Evolutionary conservation across 2,797 vertebrate genomes (phyloP).

Genomic region (Coluber constrictor): DNA sequence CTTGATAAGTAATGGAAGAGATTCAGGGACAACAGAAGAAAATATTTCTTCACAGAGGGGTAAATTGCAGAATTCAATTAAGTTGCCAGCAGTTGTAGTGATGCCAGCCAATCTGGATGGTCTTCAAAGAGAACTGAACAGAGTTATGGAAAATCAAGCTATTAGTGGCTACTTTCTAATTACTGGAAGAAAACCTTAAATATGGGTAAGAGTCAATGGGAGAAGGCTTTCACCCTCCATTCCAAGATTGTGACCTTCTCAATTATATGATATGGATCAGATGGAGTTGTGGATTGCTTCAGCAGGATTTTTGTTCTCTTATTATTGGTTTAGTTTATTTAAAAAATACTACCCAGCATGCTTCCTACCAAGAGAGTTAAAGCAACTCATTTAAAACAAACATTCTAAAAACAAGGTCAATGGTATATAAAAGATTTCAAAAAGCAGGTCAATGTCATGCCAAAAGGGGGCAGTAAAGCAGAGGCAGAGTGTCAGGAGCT

Average conservation of each 20-base stretch:
- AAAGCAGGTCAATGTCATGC: background rate
- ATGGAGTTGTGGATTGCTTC: background rate
- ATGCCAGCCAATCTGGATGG: background rate
- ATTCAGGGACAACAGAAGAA: background rate
- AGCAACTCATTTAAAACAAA: background rate
- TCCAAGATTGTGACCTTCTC: background rate
- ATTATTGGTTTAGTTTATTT: background rate
- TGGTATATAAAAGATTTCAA: background rate
- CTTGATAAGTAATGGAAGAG: background rate
- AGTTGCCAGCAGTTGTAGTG: background rate
- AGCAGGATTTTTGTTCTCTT: background rate
- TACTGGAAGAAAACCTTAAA: background rate
- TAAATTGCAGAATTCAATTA: background rate
- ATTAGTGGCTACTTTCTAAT: background rate
- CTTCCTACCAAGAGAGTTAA: background rate
- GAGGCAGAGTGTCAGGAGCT: background rate
- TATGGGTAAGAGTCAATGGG: background rate
- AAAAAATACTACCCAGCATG: background rate
- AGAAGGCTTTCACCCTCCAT: background rate
- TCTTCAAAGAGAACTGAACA: background rate
- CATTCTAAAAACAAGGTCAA: background rate
- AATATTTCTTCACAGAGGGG: background rate
- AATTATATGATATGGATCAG: background rate
- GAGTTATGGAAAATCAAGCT: background rate
- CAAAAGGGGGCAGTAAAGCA: background rate